Base-by-base conservation (phyloP, 2,797 vertebrate genomes). In the Morus bassanus region DNA sequence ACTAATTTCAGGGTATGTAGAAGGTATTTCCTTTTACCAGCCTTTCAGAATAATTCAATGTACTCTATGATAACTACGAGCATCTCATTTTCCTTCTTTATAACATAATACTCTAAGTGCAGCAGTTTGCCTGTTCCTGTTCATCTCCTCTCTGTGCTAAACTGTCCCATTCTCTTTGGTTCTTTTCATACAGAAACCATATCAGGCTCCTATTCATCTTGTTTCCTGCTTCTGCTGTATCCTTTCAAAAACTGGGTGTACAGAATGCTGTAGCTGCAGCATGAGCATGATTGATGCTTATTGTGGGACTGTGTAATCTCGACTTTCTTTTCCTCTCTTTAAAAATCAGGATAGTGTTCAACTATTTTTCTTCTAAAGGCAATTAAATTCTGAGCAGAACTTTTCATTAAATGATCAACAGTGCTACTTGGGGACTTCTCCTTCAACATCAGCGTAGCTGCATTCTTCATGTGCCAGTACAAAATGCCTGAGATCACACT, bases 351-450 rank as follows among this genome's bases (percentile, higher is more conserved):
- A 30, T 77, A 72, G 46, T 45, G 35, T 60, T 91, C 60, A 61
- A 89, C 87, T 93, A 89, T 92, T 85, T 93, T 87, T 92, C 2
- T 8, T 95, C 89, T 91, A 89, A 94, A 28, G 11, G 78, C 68
- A 95, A 93, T 92, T 96, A 95, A 83, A 94, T 85, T 93, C 93
- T 80, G 68, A 95, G 81, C 75, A 93, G 90, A 94, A 88, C 74
- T 93, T 94, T 95, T 92, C 89, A 81, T 92, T 95, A 95, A 91
- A 95, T 75, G 78, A 91, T 92, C 94, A 88, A 88, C 78, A 80
- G 35, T 65, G 54, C 65, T 88, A 57, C 89, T 56, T 75, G 67
- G 89, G 74, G 91, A 88, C 35, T 74, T 89, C 21, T 95, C 25
- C 88, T 95, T 92, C 92, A 95, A 89, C 53, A 75, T 89, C 90